A percentile compares a stretch with the other conserved stretches of the same genome.
Conservation (phyloP, 2,888 invertebrate species). For the Aelia acuminata region DNA sequence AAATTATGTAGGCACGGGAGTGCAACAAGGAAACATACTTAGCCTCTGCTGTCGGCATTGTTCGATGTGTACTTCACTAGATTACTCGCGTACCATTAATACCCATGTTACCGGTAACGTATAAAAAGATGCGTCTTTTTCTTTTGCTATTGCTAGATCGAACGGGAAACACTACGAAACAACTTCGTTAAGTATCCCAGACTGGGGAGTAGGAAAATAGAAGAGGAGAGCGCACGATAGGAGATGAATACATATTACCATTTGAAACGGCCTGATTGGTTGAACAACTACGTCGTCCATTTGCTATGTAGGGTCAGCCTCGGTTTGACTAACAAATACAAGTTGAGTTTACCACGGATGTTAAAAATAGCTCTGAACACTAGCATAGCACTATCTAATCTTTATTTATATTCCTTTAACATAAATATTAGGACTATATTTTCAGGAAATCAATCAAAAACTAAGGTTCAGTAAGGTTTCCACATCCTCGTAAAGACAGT, state of each 20-base stretch:
- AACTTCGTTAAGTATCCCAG: constrained; percentile 11
- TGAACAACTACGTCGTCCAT: constrained; percentile 13
- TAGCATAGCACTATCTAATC: not conserved
- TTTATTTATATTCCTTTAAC: too few species aligned
- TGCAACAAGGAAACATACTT: constrained; percentile 36
- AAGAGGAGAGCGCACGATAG: not conserved
- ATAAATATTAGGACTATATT: too few species aligned
- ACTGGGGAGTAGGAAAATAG: not conserved
- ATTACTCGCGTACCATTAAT: constrained; percentile 38
- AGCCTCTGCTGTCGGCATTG: constrained; percentile 23
- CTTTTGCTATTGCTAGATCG: not conserved
- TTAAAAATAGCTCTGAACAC: not conserved
- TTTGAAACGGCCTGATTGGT: constrained; percentile 48
- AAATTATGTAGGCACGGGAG: constrained; percentile 14
- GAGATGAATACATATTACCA: constrained; percentile 35
- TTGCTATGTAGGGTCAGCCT: not conserved
- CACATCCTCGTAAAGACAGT: not conserved
- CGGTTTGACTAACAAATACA: not conserved
- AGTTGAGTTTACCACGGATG: not conserved
- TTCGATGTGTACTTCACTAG: constrained; percentile 21
- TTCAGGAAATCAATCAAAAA: too few species aligned
- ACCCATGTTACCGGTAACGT: not conserved
- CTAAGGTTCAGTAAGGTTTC: too few species aligned
- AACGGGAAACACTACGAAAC: not conserved
- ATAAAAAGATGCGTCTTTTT: constrained; percentile 6